Base-by-base conservation (phyloP, 1,140 invertebrate genomes). In the Diplogasteroides magnus region DNA sequence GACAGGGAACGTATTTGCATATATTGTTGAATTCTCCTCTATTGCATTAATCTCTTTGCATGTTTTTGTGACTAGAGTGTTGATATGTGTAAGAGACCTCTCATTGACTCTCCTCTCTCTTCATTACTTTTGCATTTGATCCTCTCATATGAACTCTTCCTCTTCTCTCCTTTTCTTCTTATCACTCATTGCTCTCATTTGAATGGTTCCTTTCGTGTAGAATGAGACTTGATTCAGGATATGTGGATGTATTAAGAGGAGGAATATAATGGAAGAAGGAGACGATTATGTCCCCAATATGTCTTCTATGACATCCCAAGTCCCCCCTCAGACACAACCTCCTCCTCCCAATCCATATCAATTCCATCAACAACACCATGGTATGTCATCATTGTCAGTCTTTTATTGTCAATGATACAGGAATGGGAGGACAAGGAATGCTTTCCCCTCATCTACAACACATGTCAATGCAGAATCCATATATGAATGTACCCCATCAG, bases 121-220 rank as follows among this genome's bases (percentile, higher is more conserved):
- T 1, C 0, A 23, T 27, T 56, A 2, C 64, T 2, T 15, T 28
- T 55, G 0, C 27, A 48, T 56, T 65, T 29, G 23, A 2, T 2
- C n/a, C 2, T 56, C 56, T 23, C n/a, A 0, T 28, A 13, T 23
- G 3, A 0, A 2, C 1, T 29, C 55, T 14, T 28, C n/a, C 6
- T 27, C 31, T 26, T 26, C n/a, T 23, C 1, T 48, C 55, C 63
- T 31, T 63, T 31, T 19, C 26, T 27, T 19, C 56, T 65, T 55
- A 14, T 25, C 23, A 55, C 15, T 3, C 26, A 28, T 31, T 26
- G n/a, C n/a, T 65, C 57, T 37, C 31, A 65, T 37, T 56, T 65
- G 63, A 65, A 56, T 56, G 37, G 37, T 55, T 65, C 37, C 63
- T 65, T 37, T 56, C 55, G n/a, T 13, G n/a, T 13, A 55, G 48